Conservation (phyloP, 2,113 vertebrate species). For the Podilymbus podiceps region DNA sequence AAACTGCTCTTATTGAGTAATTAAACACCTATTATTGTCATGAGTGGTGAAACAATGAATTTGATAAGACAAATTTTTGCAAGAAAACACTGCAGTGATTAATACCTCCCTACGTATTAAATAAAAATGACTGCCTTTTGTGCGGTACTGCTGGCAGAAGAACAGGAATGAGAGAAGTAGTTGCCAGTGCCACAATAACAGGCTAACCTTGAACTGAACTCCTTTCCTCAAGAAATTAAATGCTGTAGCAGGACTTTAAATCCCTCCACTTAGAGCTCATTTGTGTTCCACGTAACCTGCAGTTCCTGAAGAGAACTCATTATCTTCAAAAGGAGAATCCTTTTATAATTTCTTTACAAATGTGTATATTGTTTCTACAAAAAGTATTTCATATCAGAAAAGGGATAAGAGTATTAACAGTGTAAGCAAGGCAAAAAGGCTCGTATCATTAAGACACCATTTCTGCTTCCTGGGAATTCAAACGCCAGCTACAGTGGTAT, state of each 20-base stretch:
- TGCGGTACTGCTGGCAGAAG: constrained; percentile 76
- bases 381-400: constrained; percentile 78
- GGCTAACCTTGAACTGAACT: constrained; percentile 89
- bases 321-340: constrained; percentile 84
- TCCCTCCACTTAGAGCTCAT: constrained; percentile 89
- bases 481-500: constrained; percentile 50
- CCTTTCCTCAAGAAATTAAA: constrained; percentile 88
- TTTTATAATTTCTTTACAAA: constrained; percentile 85
- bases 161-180: constrained; percentile 77
- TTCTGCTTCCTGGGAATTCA: constrained; percentile 73
- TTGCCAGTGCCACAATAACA: constrained; percentile 85
- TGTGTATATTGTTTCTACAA: constrained; percentile 81
- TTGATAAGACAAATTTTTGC: constrained; percentile 91
- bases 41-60: constrained; percentile 93
- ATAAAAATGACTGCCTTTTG: constrained; percentile 88
- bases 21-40: constrained; percentile 99
- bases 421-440: constrained; percentile 74
- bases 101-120: constrained; percentile 86
- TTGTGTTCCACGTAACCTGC: constrained; percentile 82
- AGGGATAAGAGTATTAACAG: constrained; percentile 77
- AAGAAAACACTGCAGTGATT: constrained; percentile 88
- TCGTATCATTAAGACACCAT: constrained; percentile 65
- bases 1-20: constrained; percentile 99
- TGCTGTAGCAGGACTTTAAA: constrained; percentile 86
- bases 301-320: constrained; percentile 85